Evolutionary conservation across 2,797 vertebrate species (phyloP).

Genomic region (Yasuhikotakia modesta): DNA sequence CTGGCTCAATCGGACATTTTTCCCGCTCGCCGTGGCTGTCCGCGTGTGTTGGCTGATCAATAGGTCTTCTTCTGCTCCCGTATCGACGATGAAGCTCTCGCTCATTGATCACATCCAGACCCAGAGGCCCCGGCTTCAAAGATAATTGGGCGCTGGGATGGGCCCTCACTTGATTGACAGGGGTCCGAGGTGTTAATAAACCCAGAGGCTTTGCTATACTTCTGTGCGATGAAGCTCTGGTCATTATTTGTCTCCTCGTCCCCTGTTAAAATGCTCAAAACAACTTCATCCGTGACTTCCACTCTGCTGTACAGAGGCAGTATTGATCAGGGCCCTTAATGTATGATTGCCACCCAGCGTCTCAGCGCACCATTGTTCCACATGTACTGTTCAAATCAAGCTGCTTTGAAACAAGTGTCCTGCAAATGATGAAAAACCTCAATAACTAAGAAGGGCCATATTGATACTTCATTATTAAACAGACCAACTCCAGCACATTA

Average conservation of each 20-base stretch:
- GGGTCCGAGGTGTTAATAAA: constrained; percentile 72
- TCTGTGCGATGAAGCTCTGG: constrained; percentile 11
- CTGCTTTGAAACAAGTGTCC: constrained; percentile 69
- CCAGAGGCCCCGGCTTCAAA: constrained; percentile 84
- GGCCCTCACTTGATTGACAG: constrained; percentile 77
- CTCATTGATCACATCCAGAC: constrained; percentile 91
- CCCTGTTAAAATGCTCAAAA: constrained; percentile 41
- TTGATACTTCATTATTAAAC: constrained; percentile 80
- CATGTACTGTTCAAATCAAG: constrained; percentile 37
- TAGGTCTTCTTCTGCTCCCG: constrained; percentile 82
- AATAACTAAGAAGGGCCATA: constrained; percentile 77
- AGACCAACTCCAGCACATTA: constrained; percentile 76
- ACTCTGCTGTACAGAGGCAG: constrained; percentile 8
- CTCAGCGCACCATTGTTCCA: constrained; percentile 1
- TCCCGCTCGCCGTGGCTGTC: constrained; percentile 84
- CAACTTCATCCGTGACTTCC: constrained; percentile 43
- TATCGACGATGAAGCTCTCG: constrained; percentile 83
- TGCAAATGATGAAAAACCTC: constrained; percentile 80
- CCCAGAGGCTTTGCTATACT: constrained; percentile 35
- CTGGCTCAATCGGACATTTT: constrained; percentile 88
- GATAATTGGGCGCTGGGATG: constrained; percentile 86
- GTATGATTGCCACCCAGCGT: background rate
- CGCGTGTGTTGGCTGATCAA: constrained; percentile 87
- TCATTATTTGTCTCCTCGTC: constrained; percentile 29
- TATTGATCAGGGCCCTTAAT: constrained; percentile 47